A percentile compares a stretch with the other conserved stretches of the same genome.
phyloP scores from a whole-genome alignment of 1,140 invertebrate genomes.

The Wasmannia auropunctata region DNA sequence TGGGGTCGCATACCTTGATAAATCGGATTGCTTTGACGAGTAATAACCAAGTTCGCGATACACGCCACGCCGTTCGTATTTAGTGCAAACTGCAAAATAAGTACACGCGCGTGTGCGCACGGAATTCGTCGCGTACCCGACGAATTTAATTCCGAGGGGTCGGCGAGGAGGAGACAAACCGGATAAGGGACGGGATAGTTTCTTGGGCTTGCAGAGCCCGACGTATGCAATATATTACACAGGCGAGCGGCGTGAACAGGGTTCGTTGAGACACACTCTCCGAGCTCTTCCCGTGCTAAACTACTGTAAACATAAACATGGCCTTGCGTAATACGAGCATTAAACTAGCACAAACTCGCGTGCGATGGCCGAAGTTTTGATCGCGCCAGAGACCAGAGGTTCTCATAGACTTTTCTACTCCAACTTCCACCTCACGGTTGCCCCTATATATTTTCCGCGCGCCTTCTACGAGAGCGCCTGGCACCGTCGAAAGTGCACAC shows the following conservation, averaged over 20 bases:
- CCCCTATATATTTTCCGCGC: not conserved
- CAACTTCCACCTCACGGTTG: constrained; percentile 8
- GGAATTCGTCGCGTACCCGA: not conserved
- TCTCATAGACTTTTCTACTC: constrained; percentile 47
- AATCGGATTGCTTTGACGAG: constrained; percentile 48
- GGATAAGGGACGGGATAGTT: constrained; percentile 33
- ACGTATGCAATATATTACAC: constrained; percentile 45
- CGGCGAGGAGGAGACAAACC: constrained; percentile 9
- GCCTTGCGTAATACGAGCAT: constrained; percentile 52
- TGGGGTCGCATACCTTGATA: constrained; percentile 19
- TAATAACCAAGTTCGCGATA: constrained; percentile 15
- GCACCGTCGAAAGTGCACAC: no score
- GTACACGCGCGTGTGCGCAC: not conserved
- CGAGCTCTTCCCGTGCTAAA: constrained; percentile 37
- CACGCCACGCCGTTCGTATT: not conserved
- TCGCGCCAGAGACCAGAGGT: constrained; percentile 47
- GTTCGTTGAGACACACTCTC: constrained; percentile 42
- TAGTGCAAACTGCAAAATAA: constrained; percentile 48
- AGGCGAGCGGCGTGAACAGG: constrained; percentile 38
- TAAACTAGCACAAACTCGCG: constrained; percentile 57
- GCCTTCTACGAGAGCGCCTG: not conserved
- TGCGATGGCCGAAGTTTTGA: constrained; percentile 55
- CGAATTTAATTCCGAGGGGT: constrained; percentile 23
- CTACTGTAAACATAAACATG: constrained; percentile 55
- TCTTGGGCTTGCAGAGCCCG: not conserved